Evolutionary conservation across 2,888 invertebrate species (phyloP).

Genomic region (Microdon myrmicae): DNA sequence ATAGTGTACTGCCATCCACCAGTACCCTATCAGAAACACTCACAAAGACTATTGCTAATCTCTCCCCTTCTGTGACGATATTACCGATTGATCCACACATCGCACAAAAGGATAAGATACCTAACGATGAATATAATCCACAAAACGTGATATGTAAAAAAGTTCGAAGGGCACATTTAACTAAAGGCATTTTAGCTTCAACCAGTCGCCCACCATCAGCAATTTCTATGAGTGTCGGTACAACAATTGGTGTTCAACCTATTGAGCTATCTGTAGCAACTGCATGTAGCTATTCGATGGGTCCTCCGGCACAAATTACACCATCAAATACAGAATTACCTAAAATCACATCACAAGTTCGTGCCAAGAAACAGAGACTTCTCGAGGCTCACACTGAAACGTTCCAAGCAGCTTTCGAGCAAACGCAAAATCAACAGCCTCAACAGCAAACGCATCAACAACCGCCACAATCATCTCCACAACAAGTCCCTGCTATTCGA

Average conservation of each 20-base stretch:
- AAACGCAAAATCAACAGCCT: slow-evolving; percentile 53
- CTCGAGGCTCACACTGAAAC: slow-evolving; percentile 55
- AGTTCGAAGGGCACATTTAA: slow-evolving; percentile 65
- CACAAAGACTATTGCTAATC: slow-evolving; percentile 60
- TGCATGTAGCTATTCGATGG: slow-evolving; percentile 63
- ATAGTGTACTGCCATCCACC: slow-evolving; percentile 36
- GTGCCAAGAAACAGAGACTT: slow-evolving; percentile 68
- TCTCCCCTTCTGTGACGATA: slow-evolving; percentile 49
- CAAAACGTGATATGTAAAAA: slow-evolving; percentile 65
- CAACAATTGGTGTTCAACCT: slow-evolving; percentile 19
- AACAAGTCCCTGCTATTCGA: too few relatives aligned
- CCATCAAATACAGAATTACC: slow-evolving; percentile 47
- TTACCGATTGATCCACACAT: slow-evolving; percentile 41
- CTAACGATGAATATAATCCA: slow-evolving; percentile 62
- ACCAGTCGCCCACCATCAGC: slow-evolving; percentile 27
- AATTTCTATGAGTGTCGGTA: slow-evolving; percentile 12
- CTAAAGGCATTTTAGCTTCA: slow-evolving; percentile 64
- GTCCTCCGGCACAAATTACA: slow-evolving; percentile 66
- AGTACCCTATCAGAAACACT: slow-evolving; percentile 60
- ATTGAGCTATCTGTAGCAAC: slow-evolving; percentile 52
- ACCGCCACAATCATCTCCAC: too few relatives aligned
- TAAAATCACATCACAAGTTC: slow-evolving; percentile 68
- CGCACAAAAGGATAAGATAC: slow-evolving; percentile 60
- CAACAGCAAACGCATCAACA: slow-evolving; percentile 41
- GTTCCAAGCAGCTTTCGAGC: slow-evolving; percentile 22